phyloP scores from a whole-genome alignment of 23 tunicate species.

The Trididemnum miniatum region DNA sequence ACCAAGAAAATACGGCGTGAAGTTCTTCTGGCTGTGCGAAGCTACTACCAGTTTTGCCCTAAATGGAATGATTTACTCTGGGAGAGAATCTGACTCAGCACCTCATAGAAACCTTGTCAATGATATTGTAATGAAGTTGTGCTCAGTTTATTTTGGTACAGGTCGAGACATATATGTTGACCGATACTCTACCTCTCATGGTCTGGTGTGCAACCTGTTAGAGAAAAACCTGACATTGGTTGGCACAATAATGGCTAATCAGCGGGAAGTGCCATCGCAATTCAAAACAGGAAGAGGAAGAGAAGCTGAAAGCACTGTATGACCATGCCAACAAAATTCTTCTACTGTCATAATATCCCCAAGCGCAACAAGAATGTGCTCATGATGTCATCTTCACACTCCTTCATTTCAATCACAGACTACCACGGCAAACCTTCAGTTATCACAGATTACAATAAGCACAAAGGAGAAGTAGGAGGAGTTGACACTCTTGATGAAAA shows the following conservation, averaged over 20 bases:
- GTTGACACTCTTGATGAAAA: constrained; percentile 29
- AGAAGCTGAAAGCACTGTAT: constrained; percentile 37
- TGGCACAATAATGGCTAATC: constrained; percentile 27
- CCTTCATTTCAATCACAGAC: constrained; percentile 16
- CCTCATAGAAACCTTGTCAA: constrained; percentile 41
- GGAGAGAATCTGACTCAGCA: constrained; percentile 19
- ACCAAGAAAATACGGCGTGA: too few species aligned
- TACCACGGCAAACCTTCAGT: constrained; percentile 25
- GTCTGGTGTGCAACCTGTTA: constrained; percentile 12
- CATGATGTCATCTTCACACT: constrained; percentile 27
- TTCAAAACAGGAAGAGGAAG: constrained; percentile 33
- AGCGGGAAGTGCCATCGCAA: constrained; percentile 12
- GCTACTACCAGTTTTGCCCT: constrained; percentile 22
- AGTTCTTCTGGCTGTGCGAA: too few species aligned
- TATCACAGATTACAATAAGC: constrained; percentile 32
- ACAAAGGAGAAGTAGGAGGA: constrained; percentile 31
- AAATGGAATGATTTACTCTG: constrained; percentile 22
- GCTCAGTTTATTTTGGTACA: constrained; percentile 28
- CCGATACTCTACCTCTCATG: constrained; percentile 29
- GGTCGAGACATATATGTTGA: constrained; percentile 36
- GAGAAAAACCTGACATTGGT: constrained; percentile 22
- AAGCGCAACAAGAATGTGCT: constrained; percentile 36
- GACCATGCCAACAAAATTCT: constrained; percentile 18
- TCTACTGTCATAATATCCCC: constrained; percentile 25
- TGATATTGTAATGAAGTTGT: constrained; percentile 19